phyloP scores from a whole-genome alignment of 2,888 invertebrate species.

The Phragmatobia fuliginosa region DNA sequence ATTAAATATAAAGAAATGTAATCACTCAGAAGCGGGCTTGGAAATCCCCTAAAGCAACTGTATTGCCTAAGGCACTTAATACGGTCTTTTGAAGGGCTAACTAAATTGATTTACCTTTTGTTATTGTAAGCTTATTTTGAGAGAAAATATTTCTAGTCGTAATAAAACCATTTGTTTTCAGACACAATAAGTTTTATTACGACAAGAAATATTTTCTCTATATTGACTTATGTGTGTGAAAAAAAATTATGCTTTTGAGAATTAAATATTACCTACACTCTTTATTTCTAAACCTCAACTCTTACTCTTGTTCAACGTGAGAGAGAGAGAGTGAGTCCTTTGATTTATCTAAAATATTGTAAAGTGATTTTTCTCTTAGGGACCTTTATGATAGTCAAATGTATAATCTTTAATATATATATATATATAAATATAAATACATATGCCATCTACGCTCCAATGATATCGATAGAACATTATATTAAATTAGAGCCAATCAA shows the following conservation, averaged over 20 bases:
- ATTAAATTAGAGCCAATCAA: not conserved
- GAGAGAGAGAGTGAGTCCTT: no score
- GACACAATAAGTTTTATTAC: no score
- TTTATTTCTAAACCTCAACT: not conserved
- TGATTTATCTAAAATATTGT: no score
- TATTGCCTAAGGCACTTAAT: not conserved
- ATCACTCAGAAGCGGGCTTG: not conserved
- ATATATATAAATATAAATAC: not conserved
- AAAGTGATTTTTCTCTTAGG: not conserved
- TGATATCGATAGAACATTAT: not conserved
- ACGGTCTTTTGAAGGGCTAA: constrained; percentile 2
- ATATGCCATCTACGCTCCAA: not conserved
- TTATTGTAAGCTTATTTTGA: not conserved
- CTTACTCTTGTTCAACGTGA: no score
- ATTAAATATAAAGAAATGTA: not conserved
- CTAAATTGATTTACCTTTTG: not conserved
- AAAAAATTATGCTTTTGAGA: not conserved
- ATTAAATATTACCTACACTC: not conserved
- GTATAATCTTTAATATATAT: not conserved
- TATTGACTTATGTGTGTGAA: no score
- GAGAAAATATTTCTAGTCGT: constrained; percentile 1
- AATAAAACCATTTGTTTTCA: no score
- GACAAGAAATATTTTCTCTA: no score
- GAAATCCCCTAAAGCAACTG: not conserved
- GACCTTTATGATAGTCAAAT: not conserved